A percentile compares a stretch with the other conserved stretches of the same genome.
Evolutionary conservation across 2,797 vertebrate species (phyloP).

Genomic region (Chelon labrosus): DNA sequence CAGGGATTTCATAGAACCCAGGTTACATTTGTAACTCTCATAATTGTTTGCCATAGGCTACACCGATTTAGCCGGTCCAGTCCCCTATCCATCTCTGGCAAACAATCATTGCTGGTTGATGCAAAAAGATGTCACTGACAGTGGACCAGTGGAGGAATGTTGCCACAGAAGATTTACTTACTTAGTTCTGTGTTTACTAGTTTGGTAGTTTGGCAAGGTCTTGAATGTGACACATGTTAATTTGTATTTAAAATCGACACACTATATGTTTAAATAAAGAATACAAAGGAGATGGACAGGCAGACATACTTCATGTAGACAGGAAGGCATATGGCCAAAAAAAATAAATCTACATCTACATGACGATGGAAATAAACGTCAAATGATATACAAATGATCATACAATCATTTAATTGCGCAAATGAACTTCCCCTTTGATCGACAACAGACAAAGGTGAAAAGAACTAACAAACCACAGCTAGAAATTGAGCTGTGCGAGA

Average conservation of each 20-base stretch:
- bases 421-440: constrained; percentile 5
- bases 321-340: background rate
- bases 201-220: too few relatives aligned
- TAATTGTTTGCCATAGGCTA: too few relatives aligned
- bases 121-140: too few relatives aligned
- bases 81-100: too few relatives aligned
- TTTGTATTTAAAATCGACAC: too few relatives aligned
- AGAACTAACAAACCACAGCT: background rate
- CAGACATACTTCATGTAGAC: background rate
- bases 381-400: constrained; percentile 1
- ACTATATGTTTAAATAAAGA: background rate
- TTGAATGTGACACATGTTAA: background rate
- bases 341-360: background rate
- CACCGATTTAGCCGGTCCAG: too few relatives aligned
- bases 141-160: too few relatives aligned
- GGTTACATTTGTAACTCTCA: too few relatives aligned
- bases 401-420: background rate
- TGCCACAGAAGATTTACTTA: too few relatives aligned
- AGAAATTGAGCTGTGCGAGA: constrained; percentile 14
- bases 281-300: background rate
- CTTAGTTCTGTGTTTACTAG: too few relatives aligned
- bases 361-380: background rate
- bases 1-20: too few relatives aligned
- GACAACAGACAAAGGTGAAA: background rate
- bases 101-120: too few relatives aligned